phyloP scores from a whole-genome alignment of 2,888 invertebrate genomes.

The Germaria angustata region DNA sequence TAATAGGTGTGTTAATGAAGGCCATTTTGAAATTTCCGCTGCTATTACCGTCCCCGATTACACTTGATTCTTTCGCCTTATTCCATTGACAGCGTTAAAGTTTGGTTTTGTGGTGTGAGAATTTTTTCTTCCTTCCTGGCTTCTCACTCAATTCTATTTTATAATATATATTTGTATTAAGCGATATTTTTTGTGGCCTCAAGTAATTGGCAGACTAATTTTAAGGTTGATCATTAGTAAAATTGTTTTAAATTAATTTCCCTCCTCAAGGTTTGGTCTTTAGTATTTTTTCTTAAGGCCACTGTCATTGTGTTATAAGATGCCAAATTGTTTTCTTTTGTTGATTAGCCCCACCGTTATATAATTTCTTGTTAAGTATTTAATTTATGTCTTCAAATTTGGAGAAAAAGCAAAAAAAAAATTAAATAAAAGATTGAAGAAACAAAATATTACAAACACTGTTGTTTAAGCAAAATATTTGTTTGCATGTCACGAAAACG shows the following conservation, averaged over 20 bases:
- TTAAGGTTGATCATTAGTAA: conserved; percentile 51
- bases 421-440: not conserved
- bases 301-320: conserved; percentile 1
- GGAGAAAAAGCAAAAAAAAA: not conserved
- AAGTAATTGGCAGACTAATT: conserved; percentile 42
- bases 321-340: not conserved
- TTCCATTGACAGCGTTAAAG: not conserved
- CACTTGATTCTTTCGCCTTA: not conserved
- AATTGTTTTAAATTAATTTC: conserved; percentile 26
- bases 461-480: conserved; percentile 9
- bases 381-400: conserved; percentile 34
- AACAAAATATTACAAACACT: not conserved
- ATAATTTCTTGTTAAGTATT: conserved; percentile 56
- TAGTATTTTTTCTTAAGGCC: not conserved
- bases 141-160: not conserved
- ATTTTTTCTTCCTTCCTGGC: not conserved
- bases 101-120: not conserved
- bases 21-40: conserved; percentile 77
- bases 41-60: not conserved
- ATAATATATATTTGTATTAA: not conserved
- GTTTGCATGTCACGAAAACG: not conserved
- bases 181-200: not conserved
- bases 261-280: not conserved
- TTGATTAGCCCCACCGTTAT: conserved; percentile 44
- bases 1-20: conserved; percentile 79